Evolutionary conservation across 2,113 vertebrate species (phyloP).

Genomic region (Microcebus murinus): DNA sequence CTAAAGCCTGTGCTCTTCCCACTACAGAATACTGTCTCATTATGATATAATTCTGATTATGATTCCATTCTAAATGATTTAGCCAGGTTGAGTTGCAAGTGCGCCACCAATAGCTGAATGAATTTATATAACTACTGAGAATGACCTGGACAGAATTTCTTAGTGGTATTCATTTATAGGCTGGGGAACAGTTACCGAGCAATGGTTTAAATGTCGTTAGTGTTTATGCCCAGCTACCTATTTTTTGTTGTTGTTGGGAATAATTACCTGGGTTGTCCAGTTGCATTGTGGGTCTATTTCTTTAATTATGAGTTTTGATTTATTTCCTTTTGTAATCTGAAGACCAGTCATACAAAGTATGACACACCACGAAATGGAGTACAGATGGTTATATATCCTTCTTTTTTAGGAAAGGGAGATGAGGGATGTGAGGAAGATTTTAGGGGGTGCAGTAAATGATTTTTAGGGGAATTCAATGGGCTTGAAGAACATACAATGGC

Average conservation of each 20-base stretch:
- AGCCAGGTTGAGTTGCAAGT: neutral
- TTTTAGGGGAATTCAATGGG: too few species aligned
- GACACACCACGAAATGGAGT: too few species aligned
- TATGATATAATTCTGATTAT: neutral
- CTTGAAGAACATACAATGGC: too few species aligned
- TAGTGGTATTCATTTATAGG: neutral
- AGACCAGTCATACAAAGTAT: neutral
- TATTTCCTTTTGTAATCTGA: slow-evolving; percentile 10
- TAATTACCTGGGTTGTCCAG: neutral
- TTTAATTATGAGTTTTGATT: slow-evolving; percentile 6
- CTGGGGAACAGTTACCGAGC: neutral
- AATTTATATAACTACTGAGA: neutral
- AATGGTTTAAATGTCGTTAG: slow-evolving; percentile 2
- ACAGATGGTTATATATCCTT: too few species aligned
- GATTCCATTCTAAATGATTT: neutral
- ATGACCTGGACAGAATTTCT: neutral
- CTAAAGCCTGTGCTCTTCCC: neutral
- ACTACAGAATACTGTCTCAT: neutral
- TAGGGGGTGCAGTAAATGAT: too few species aligned
- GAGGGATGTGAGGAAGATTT: too few species aligned
- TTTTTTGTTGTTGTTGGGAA: neutral
- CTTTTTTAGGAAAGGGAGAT: too few species aligned
- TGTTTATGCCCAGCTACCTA: neutral
- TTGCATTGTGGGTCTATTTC: neutral
- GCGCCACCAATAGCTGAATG: neutral